These are phyloP conservation scores for Chrysolina haemoptera DNA, from an alignment of 2,888 invertebrate genomes.

Conservation along the genomic window DNA sequence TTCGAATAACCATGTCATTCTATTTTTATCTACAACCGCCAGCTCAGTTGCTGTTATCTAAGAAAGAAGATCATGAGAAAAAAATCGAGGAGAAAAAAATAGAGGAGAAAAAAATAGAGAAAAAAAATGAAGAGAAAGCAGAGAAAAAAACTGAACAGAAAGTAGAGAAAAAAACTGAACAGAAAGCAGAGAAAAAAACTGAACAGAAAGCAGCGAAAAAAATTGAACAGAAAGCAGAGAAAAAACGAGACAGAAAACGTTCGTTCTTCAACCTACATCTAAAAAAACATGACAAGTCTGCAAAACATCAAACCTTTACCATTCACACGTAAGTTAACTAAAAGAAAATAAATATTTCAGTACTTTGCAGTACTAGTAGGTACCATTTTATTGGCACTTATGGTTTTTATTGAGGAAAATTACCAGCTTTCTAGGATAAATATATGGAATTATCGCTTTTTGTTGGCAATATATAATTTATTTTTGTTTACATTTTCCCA, in stretches of 20 bases:
- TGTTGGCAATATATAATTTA: too few species aligned
- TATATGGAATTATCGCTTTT: too few species aligned
- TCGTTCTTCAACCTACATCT: neutral
- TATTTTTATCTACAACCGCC: constrained; percentile 21
- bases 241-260: neutral
- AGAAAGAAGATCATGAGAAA: neutral
- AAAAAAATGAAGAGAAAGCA: neutral
- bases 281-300: neutral
- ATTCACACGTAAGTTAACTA: constrained; percentile 2
- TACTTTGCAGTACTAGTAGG: neutral
- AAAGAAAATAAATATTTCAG: neutral
- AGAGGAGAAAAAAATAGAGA: neutral
- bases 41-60: neutral
- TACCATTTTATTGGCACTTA: too few species aligned
- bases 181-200: neutral
- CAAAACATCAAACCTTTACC: constrained; percentile 12
- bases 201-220: neutral
- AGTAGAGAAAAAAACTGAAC: neutral
- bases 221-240: neutral
- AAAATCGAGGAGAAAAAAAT: neutral
- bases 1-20: constrained; percentile 5
- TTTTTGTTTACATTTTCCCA: too few species aligned
- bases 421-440: too few species aligned
- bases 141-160: neutral
- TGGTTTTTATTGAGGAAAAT: too few species aligned